Base-by-base conservation (phyloP, 2,888 invertebrate species). In the Aspidiotus destructor region DNA sequence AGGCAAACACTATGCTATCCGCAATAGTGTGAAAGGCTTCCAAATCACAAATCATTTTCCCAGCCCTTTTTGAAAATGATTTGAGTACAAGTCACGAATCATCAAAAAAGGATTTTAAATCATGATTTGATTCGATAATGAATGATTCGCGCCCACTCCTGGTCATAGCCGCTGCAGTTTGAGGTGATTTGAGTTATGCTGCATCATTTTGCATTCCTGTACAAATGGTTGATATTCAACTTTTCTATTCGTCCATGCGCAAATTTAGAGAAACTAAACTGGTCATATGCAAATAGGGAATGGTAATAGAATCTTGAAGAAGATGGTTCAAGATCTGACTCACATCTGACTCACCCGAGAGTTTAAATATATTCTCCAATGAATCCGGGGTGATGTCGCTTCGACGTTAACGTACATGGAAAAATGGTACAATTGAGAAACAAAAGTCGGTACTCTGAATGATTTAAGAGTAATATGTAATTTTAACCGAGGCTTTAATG, bases 401-500 rank as follows among this genome's bases (percentile, higher is more conserved):
- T 70, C 81, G 90, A 69, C 83, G 91, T 71, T 93, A 92, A 77
- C 82, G 93, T 62, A 92, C 92, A 76, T 76, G 81, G 93, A 62
- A 93, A 93, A 78, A 79, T 93, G n/a, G n/a, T n/a, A n/a, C n/a
- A n/a, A n/a, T n/a, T n/a, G n/a, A n/a, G n/a, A n/a, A n/a, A n/a
- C n/a, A 54, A 91, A n/a, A n/a, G n/a, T 7, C 16, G 13, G 41
- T 15, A 41, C 11, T 41, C 40, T 16, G 53, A 52, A 17, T 52
- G 55, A 10, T 7, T 15, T 73, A 84, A 86, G 7, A 92, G 95
- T 71, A 95, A 95, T n/a, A n/a, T n/a, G n/a, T n/a, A n/a, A n/a
- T n/a, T n/a, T n/a, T n/a, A n/a, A n/a, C n/a, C n/a, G n/a, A 7
- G 95, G 95, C 0, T 95, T 95, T 76, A 83, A 88, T 70, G 93